Conservation (phyloP, 1,140 invertebrate genomes). For the Saccostrea glomerata region DNA sequence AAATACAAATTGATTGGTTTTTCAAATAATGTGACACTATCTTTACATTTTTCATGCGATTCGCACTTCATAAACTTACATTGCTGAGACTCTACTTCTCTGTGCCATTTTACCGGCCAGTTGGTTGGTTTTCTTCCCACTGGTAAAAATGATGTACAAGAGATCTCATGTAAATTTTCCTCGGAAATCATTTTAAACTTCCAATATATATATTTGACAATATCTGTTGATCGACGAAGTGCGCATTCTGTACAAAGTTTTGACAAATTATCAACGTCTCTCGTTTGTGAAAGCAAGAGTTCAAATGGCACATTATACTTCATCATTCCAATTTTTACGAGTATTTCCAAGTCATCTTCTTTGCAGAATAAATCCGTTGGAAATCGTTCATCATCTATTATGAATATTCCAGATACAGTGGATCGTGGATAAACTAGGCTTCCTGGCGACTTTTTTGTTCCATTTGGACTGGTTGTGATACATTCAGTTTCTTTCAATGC, state of each 20-base stretch:
- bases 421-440: slow-evolving; percentile 36
- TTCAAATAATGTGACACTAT: no score
- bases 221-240: slow-evolving; percentile 28
- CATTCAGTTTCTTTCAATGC: neutral
- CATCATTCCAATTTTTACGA: slow-evolving; percentile 58
- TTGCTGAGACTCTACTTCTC: no score
- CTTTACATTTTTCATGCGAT: no score
- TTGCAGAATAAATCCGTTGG: slow-evolving; percentile 34
- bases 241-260: slow-evolving; percentile 32
- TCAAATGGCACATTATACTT: slow-evolving; percentile 48
- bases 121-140: slow-evolving; percentile 49
- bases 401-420: neutral
- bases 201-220: slow-evolving; percentile 52
- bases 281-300: slow-evolving; percentile 47
- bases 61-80: no score
- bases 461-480: slow-evolving; percentile 38
- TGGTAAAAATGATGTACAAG: slow-evolving; percentile 56
- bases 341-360: neutral
- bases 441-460: slow-evolving; percentile 13
- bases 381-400: slow-evolving; percentile 41
- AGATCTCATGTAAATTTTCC: slow-evolving; percentile 25
- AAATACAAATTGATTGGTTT: neutral
- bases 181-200: neutral
- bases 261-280: slow-evolving; percentile 21
- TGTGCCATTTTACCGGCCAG: slow-evolving; percentile 56